Evolutionary conservation across 2,113 vertebrate genomes (phyloP).

Genomic region (Pollimyrus isidori): DNA sequence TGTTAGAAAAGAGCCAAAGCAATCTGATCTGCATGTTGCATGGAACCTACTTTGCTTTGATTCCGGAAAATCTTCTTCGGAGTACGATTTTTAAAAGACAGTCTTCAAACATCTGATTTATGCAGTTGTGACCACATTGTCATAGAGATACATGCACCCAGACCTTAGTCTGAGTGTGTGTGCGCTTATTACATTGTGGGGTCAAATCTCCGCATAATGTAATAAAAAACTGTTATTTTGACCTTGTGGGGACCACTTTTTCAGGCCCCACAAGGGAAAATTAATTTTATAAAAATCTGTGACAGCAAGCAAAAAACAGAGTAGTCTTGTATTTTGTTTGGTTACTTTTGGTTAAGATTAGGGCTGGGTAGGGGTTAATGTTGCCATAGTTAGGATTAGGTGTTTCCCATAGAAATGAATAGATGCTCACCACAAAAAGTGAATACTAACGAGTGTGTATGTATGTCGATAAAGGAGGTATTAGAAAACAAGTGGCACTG

Average conservation of each 20-base stretch:
- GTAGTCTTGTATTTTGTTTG: neutral
- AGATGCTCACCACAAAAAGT: neutral
- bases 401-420: neutral
- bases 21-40: slow-evolving; percentile 21
- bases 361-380: neutral
- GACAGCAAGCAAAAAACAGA: neutral
- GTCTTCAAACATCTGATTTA: neutral
- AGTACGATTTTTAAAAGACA: neutral
- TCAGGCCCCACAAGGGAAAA: neutral
- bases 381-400: neutral
- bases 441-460: neutral
- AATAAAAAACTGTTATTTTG: neutral
- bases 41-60: neutral
- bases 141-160: neutral
- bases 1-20: slow-evolving; percentile 32
- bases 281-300: neutral
- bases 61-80: slow-evolving; percentile 3
- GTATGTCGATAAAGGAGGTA: neutral
- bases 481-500: neutral
- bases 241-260: neutral
- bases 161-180: neutral
- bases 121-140: neutral
- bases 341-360: neutral
- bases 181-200: neutral
- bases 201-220: neutral